Evolutionary conservation across 1,140 invertebrate genomes (phyloP).

Genomic region (Ladona fulva): DNA sequence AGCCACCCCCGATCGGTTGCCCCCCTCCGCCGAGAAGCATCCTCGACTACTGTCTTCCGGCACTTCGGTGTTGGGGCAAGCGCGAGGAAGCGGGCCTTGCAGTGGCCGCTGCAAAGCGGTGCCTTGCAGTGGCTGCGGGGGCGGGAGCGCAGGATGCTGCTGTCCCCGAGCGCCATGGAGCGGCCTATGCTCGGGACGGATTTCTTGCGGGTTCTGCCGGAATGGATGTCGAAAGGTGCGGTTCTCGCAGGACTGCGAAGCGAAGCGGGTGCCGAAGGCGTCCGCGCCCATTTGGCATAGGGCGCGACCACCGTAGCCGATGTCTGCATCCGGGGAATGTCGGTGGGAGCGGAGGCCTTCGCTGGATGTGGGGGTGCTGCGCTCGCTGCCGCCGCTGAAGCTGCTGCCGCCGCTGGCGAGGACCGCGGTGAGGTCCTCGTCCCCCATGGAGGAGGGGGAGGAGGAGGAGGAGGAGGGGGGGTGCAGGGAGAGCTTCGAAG

Average conservation of each 20-base stretch:
- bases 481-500: slow-evolving; percentile 50
- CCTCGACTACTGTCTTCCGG: no score
- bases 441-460: slow-evolving; percentile 47
- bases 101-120: neutral
- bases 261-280: no score
- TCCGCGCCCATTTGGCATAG: neutral
- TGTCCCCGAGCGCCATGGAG: neutral
- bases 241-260: no score
- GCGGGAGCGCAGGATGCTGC: neutral
- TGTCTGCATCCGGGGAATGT: neutral
- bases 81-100: neutral
- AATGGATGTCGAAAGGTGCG: no score
- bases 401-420: slow-evolving; percentile 10
- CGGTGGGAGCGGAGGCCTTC: no score
- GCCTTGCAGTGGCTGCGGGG: neutral
- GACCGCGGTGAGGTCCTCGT: slow-evolving; percentile 25
- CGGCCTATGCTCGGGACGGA: no score
- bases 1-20: neutral
- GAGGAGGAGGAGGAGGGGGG: slow-evolving; percentile 47
- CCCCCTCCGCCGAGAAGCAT: slow-evolving; percentile 26
- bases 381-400: slow-evolving; percentile 35
- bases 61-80: neutral
- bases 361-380: slow-evolving; percentile 35
- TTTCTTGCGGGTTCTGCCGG: no score
- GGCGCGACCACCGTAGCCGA: neutral